These are phyloP conservation scores for Pocillopora damicornis DNA, from an alignment of 64 coral and sea anemone species.

Conservation along the genomic window DNA sequence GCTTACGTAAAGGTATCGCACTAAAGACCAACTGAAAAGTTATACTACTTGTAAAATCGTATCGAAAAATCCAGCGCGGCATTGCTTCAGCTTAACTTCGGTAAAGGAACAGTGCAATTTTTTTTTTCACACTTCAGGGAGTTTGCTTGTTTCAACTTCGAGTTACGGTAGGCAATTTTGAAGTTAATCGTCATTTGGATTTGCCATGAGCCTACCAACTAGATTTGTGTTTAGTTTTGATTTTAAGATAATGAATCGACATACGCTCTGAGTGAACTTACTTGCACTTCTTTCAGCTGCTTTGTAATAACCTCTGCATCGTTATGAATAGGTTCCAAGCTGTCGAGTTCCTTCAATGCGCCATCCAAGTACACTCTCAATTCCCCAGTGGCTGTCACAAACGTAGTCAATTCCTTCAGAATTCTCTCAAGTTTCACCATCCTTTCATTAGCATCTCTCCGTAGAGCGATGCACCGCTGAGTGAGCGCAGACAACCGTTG, in stretches of 20 bases:
- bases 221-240: too few species aligned
- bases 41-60: neutral
- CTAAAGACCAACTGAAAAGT: neutral
- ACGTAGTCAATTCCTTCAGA: slow-evolving; percentile 51
- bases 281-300: slow-evolving; percentile 81
- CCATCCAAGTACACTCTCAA: slow-evolving; percentile 45
- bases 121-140: too few species aligned
- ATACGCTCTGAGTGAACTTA: neutral
- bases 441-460: slow-evolving; percentile 36
- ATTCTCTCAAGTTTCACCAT: slow-evolving; percentile 48
- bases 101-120: too few species aligned
- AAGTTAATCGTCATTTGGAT: too few species aligned
- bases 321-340: slow-evolving; percentile 79
- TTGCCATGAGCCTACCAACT: too few species aligned
- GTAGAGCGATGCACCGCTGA: slow-evolving; percentile 40
- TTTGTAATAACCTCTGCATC: slow-evolving; percentile 67
- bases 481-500: slow-evolving; percentile 67
- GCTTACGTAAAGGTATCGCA: neutral
- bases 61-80: neutral
- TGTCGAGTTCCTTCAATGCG: slow-evolving; percentile 47
- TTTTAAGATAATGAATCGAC: neutral
- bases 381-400: slow-evolving; percentile 54
- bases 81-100: too few species aligned
- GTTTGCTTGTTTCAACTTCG: too few species aligned
- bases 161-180: too few species aligned